Percentiles rank a stretch among this genome's conserved stretches.
phyloP scores from a whole-genome alignment of 2,113 vertebrate species.

The Platycercus adscitus region DNA sequence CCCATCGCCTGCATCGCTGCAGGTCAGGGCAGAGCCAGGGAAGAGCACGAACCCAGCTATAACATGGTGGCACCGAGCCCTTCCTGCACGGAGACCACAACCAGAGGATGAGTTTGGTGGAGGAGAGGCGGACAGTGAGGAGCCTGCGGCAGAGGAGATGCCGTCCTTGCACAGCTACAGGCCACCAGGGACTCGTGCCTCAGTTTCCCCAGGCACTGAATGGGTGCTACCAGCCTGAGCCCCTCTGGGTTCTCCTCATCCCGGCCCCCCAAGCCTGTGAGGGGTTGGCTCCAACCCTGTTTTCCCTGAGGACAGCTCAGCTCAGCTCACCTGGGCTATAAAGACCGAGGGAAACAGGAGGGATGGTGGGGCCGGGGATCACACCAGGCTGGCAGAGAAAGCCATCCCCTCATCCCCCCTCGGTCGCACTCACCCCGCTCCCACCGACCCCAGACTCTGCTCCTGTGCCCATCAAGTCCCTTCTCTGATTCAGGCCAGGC shows the following conservation, averaged over 20 bases:
- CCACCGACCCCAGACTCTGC: not conserved
- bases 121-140: not conserved
- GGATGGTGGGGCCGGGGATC: not conserved
- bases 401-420: accelerated
- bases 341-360: not conserved
- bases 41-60: not conserved
- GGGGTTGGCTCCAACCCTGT: not conserved
- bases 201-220: not conserved
- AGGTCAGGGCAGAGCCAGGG: not conserved
- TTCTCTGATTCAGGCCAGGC: accelerated
- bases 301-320: not conserved
- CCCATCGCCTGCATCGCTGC: not conserved
- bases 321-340: not conserved
- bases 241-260: accelerated
- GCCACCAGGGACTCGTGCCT: not conserved
- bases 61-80: accelerated
- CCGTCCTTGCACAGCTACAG: accelerated
- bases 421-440: accelerated
- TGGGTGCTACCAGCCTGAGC: accelerated
- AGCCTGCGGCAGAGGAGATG: accelerated
- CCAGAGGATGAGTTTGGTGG: accelerated
- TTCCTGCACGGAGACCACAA: accelerated
- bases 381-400: not conserved
- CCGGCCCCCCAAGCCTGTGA: accelerated
- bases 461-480: accelerated